Evolutionary conservation across 2,797 vertebrate genomes (phyloP), one percentile per base, ranked within the genome.

Genomic region (Microctenopoma lineatum): DNA sequence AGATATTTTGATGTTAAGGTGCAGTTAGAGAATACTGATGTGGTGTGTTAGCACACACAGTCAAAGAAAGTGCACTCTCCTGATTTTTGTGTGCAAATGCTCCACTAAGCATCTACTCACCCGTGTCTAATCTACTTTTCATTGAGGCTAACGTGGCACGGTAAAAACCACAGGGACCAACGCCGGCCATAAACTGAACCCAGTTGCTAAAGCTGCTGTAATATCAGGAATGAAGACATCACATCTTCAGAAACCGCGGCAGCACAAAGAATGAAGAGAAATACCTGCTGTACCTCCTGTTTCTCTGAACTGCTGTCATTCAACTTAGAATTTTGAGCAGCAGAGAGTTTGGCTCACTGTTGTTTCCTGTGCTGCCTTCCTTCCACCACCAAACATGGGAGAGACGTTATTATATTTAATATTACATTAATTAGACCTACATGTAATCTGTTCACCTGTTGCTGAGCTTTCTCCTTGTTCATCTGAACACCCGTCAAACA

Each of bases 111-210:
- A 63, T 61, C 63, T 51, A 25, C 62, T 77, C 80, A 75, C 25
- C 75, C 74, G 4, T 77, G 75, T 58, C 71, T 85, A 77, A 83
- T 84, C 73, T 76, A 56, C 75, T 84, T 81, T 84, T 87, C 66
- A 81, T 60, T 85, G 65, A 73, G 77, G 78, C 78, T 81, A 71
- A 82, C 66, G 14, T 63, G 64, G 67, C 58, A 75, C 71, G 75
- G 66, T 66, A 13, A 61, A 47, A 79, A 78, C 61, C 65, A 41
- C 59, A 56, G 83, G 65, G 75, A 70, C 46, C 36, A 10, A 8
- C 41, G 75, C 59, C 62, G 73, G 70, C 73, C 32, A 51, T 69
- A 61, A 69, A 79, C 56, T 53, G 38, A 75, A 65, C 66, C 70
- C 67, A 38, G 34, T 45, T 66, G 69, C 63, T 54, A 51, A 69